Base-by-base conservation (phyloP, 2,888 invertebrate genomes). In the Apotomis capreana region DNA sequence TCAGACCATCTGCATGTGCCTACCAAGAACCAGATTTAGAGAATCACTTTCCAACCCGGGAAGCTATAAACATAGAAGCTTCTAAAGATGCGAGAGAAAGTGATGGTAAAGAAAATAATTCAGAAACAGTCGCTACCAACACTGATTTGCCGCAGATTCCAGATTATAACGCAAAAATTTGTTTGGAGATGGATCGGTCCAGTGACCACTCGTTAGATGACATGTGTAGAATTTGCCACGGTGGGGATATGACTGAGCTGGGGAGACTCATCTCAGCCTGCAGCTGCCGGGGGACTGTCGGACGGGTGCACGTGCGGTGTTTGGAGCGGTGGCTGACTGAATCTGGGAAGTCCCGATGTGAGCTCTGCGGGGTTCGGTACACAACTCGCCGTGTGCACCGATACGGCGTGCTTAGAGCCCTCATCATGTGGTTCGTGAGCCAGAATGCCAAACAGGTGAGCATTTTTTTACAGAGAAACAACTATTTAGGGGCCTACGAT, bases 301-400 rank as follows among this genome's bases (percentile, higher is more conserved):
- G 96, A 0, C 93, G 95, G 69, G 95, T 96, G 10, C 96, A 96
- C 85, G 94, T 95, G 3, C 94, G 94, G 72, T 97, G 97, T 83
- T 87, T 97, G 78, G 96, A 97, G 86, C 94, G 94, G 67, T 97
- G 97, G 97, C 89, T 97, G 54, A 96, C 96, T 2, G 96, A 96
- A 82, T 95, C 96, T 1, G 95, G 96, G 46, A 94, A 95, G 74
- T 95, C 95, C 8, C 90, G 92, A 49, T 97, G 97, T 82, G 97
- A 97, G 83, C 91, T 97, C 26, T 97, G 97, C 84, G 95, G 95
- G 26, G 94, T 95, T 61, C 88, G 93, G 64, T 97, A 96, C 80
- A 86, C 91, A n/a, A 95, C 96, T 0, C 92, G 94, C 78, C 94
- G 96, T 46, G 94, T 95, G 0, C 95, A 95, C 61, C 92, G 94